phyloP scores from a whole-genome alignment of 2,113 vertebrate species.

The Suricata suricatta region DNA sequence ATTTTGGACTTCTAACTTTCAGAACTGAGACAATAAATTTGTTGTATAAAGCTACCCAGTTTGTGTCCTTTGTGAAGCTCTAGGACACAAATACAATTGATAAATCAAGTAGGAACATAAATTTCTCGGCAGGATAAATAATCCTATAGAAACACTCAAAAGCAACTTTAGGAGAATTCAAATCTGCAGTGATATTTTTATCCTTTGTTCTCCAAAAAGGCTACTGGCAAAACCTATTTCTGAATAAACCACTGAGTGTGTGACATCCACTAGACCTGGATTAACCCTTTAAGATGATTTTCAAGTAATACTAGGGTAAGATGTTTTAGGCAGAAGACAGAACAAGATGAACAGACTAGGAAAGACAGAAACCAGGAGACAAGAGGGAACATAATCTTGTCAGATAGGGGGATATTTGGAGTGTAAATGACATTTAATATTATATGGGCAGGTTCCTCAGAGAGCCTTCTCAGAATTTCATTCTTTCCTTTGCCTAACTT shows the following conservation, averaged over 20 bases:
- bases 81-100: not conserved
- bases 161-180: not conserved
- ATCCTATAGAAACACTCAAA: not conserved
- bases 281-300: slow-evolving; percentile 27
- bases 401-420: not conserved
- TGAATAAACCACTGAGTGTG: slow-evolving; percentile 3
- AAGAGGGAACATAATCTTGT: not conserved
- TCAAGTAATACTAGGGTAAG: not conserved
- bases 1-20: not conserved
- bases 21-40: not conserved
- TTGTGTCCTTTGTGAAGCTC: not conserved
- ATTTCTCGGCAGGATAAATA: not conserved
- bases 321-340: not conserved
- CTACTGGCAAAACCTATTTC: not conserved
- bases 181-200: not conserved
- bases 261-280: not conserved
- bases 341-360: not conserved
- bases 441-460: not conserved
- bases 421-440: not conserved
- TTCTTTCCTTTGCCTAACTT: not conserved
- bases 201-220: slow-evolving; percentile 45
- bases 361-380: not conserved
- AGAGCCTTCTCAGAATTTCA: not conserved
- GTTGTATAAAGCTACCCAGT: not conserved
- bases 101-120: slow-evolving; percentile 20